phyloP scores from a whole-genome alignment of 2,797 vertebrate genomes.

The Taeniopygia guttata region DNA sequence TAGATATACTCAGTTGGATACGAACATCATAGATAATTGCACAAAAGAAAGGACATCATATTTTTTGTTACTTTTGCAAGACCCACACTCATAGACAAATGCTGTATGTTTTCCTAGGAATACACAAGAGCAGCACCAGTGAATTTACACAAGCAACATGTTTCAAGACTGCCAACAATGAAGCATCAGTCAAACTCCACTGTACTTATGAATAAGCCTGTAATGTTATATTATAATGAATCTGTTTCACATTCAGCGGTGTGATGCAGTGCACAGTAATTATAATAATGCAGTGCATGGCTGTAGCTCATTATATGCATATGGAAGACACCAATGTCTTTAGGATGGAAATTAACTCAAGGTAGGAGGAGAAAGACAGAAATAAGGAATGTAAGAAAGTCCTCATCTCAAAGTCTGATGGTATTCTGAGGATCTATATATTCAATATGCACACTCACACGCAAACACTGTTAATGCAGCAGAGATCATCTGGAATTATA shows the following conservation, averaged over 20 bases:
- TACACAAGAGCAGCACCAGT: constrained; percentile 31
- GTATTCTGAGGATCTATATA: constrained; percentile 8
- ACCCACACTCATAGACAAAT: constrained; percentile 6
- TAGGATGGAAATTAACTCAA: constrained; percentile 26
- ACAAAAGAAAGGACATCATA: constrained; percentile 6
- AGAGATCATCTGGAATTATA: constrained; percentile 8
- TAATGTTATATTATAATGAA: constrained; percentile 32
- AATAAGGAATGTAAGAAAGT: constrained; percentile 18
- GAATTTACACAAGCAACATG: constrained; percentile 53
- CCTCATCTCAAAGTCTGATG: constrained; percentile 72
- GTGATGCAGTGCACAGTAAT: constrained; percentile 28
- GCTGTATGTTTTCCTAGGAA: neutral
- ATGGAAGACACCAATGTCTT: constrained; percentile 47
- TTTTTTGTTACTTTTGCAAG: constrained; percentile 9
- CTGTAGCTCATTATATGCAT: constrained; percentile 13
- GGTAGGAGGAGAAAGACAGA: constrained; percentile 35
- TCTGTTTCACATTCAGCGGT: constrained; percentile 30
- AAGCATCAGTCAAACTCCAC: constrained; percentile 31
- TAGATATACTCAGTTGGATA: neutral
- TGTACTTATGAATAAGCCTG: constrained; percentile 49
- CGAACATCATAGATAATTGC: neutral
- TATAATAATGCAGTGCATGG: constrained; percentile 19
- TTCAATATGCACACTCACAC: neutral
- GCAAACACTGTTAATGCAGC: neutral
- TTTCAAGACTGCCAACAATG: constrained; percentile 44